Evolutionary conservation across 2,797 vertebrate genomes (phyloP).

Genomic region (Odontamblyopus lacepedii): DNA sequence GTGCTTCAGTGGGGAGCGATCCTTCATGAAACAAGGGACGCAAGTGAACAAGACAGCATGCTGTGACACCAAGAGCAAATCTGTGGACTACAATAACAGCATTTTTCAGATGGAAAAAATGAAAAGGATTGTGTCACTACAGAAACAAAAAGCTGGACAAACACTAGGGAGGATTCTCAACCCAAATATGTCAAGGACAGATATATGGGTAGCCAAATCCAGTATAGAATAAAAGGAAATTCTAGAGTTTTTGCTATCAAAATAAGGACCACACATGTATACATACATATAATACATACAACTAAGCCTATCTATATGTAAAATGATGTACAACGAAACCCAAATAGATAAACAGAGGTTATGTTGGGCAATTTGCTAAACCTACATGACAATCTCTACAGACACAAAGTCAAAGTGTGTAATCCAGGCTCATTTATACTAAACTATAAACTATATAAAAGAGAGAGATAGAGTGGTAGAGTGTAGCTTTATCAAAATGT

Average conservation of each 20-base stretch:
- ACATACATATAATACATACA: too few relatives aligned
- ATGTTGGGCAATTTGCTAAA: background rate
- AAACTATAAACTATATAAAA: too few relatives aligned
- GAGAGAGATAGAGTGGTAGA: too few relatives aligned
- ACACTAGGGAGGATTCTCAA: constrained; percentile 1
- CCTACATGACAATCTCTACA: too few relatives aligned
- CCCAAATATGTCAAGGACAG: background rate
- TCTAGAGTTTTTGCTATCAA: too few relatives aligned
- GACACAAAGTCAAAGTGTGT: too few relatives aligned
- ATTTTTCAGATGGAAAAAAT: background rate
- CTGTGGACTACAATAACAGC: constrained; percentile 3
- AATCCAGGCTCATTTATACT: too few relatives aligned
- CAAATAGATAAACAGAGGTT: background rate
- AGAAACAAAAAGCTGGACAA: constrained; percentile 1
- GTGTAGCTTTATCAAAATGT: background rate
- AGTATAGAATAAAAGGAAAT: background rate
- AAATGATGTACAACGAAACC: background rate
- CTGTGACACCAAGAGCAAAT: constrained; percentile 10
- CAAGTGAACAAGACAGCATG: constrained; percentile 8
- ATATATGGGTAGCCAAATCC: background rate
- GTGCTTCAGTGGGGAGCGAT: constrained; percentile 9
- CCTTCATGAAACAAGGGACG: constrained; percentile 4
- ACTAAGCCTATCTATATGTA: too few relatives aligned
- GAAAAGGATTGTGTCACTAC: background rate
- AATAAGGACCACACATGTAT: too few relatives aligned